Base-by-base conservation (phyloP, 2,113 vertebrate genomes). In the Origma solitaria region DNA sequence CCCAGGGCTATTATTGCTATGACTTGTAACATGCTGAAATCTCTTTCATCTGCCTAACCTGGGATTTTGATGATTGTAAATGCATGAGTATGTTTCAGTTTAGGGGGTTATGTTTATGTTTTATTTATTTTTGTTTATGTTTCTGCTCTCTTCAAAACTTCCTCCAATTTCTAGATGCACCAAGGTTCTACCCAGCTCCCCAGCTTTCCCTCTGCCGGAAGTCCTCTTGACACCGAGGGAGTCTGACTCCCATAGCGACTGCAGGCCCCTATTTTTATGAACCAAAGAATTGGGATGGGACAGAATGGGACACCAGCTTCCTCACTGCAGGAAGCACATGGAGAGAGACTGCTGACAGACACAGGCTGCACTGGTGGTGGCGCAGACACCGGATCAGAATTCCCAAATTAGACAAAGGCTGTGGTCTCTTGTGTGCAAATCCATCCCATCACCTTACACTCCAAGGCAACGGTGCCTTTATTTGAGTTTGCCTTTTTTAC, bases 21-120 rank as follows among this genome's bases (percentile, higher is more conserved):
- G 97, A 97, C 97, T 97, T 97, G 94, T 65, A 91, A 87, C 95
- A 96, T 65, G 42, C 94, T 91, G 94, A 97, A 97, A 97, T 97
- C 97, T 97, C 97, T 97, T 97, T 98, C 97, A 98, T 98, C 97
- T 98, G 82, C 94, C 95, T 97, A 97, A 97, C 76, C 44, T 97
- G 96, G 93, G 92, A 97, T 96, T 97, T 97, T 96, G 88, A 94
- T 96, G 93, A 97, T 95, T 96, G 95, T 93, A 97, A 98, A 97
- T 97, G 95, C 93, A 97, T 96, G 94, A 97, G 95, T 96, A 85
- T 96, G 92, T 96, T 97, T 97, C 90, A 87, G 95, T 96, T 95
- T 96, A 93, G 94, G 90, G 94, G 86, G 81, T 88, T 96, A 95
- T 62, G 76, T 72, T 90, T 91, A 97, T 95, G 94, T 95, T 97